Base-by-base conservation (phyloP, 2,888 invertebrate genomes). In the Pecten maximus region DNA sequence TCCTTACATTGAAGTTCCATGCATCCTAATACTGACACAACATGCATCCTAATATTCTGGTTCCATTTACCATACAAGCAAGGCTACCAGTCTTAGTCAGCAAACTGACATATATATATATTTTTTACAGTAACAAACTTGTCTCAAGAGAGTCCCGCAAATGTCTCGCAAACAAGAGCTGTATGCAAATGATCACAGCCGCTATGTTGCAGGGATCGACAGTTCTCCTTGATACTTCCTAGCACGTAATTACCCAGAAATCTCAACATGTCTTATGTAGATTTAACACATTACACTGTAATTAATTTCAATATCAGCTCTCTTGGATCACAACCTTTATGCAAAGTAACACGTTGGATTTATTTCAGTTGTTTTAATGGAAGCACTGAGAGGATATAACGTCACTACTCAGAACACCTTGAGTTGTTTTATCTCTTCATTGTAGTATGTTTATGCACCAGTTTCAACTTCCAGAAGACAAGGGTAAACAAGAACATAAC, bases 211-310 rank as follows among this genome's bases (percentile, higher is more conserved):
- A 8, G 74, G 28, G 35, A 74, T 74, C 74, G 23, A 74, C 8
- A 6, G 3, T 35, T 74, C 74, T 35, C 35, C 74, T 74, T 74
- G 74, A 74, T 74, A 74, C 35, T 35, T 35, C 15, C 74, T 74
- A 74, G 74, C 74, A 74, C 74, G 35, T 74, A 74, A 74, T 74
- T 74, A 74, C 74, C 10, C 28, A 28, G 74, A 74, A 74, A 74
- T 74, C 74, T 74, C 74, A 74, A 23, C 74, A 74, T 74, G 19
- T 74, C 74, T 74, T 74, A 74, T 74, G 74, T 74, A 74, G 74
- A 74, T 74, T 74, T 74, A 74, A 74, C 74, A 74, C 74, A 74
- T 74, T 74, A 74, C 74, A 16, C 6, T 74, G 74, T 28, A 28
- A 74, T 74, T 74, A 74, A 74, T 74, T 74, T 74, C 74, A 74